Evolutionary conservation across 2,888 invertebrate species (phyloP).

Genomic region (Xestia ashworthii): DNA sequence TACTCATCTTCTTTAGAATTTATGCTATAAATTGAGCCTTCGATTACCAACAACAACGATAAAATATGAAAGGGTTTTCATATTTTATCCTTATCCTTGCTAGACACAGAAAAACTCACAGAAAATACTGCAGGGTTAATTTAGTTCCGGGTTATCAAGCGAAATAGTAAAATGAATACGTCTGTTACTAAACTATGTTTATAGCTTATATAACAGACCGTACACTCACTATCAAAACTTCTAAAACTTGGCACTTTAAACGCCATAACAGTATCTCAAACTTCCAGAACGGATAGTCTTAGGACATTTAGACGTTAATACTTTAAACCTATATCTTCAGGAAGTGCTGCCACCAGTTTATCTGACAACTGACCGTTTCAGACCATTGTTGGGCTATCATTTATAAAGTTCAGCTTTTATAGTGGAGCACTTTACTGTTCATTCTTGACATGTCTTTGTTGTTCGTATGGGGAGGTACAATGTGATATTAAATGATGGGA

Average conservation of each 20-base stretch:
- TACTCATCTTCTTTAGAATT: not conserved
- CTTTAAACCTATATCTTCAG: constrained; percentile 39
- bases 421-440: constrained; percentile 63
- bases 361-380: constrained; percentile 65
- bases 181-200: not conserved
- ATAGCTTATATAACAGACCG: not conserved
- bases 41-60: not conserved
- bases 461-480: constrained; percentile 31
- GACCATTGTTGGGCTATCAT: constrained; percentile 65
- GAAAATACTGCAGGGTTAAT: not conserved
- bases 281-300: not conserved
- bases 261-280: constrained; percentile 17
- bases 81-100: not conserved
- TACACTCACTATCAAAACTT: constrained; percentile 1
- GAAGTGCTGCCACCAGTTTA: constrained; percentile 55
- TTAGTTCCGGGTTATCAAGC: not conserved
- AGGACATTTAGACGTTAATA: constrained; percentile 12
- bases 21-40: not conserved
- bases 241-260: not conserved
- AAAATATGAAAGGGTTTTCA: no score
- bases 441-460: constrained; percentile 54
- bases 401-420: constrained; percentile 67
- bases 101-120: not conserved
- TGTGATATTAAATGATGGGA: not conserved
- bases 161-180: not conserved